Evolutionary conservation across 2,113 vertebrate species (phyloP), one percentile per base, ranked within the genome.

Genomic region (Platysteira castanea): DNA sequence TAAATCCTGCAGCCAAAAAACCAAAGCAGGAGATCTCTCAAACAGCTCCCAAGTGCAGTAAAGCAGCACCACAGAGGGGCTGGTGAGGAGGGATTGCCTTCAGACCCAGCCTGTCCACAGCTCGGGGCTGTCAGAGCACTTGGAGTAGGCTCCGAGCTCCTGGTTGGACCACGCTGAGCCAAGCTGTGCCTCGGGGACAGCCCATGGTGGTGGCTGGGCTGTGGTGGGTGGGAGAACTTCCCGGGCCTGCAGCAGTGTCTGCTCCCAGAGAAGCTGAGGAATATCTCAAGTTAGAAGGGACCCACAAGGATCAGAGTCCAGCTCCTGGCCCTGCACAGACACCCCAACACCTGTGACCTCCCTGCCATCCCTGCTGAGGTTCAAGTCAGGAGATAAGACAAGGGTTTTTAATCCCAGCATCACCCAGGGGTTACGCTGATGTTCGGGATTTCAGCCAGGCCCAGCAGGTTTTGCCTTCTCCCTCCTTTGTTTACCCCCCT

Each of bases 1-100:
- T 91, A 95, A 93, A 94, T 95, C 95, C 95, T 59, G 37, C 69
- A 22, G 81, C 89, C 79, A 64, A 21, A 74, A 67, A 49, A 24
- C 33, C 28, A 79, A 13, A 41, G 22, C 30, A 35, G 47, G 69
- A 83, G 39, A 64, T 17, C 76, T 96, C 92, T 94, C 90, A 78
- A 90, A 92, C 68, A 87, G n/a, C 18, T 3, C 56, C 37, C 71
- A 60, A 50, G 64, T 75, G 67, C 93, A 60, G 92, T 13, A 84
- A 92, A 92, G 85, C 93, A 91, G 93, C 91, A 54, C 68, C 76
- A 52, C 0, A 0, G 33, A 80, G 57, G 78, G 67, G 63, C 59
- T 83, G 89, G 74, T 61, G 46, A 67, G 91, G 73, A 89, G 67
- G 70, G 39, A n/a, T 16, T 33, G 78, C n/a, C 54, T 73, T 49